A percentile compares a stretch with the other conserved stretches of the same genome.
Evolutionary conservation across 2,113 vertebrate genomes (phyloP).

Genomic region (Microtus pennsylvanicus): DNA sequence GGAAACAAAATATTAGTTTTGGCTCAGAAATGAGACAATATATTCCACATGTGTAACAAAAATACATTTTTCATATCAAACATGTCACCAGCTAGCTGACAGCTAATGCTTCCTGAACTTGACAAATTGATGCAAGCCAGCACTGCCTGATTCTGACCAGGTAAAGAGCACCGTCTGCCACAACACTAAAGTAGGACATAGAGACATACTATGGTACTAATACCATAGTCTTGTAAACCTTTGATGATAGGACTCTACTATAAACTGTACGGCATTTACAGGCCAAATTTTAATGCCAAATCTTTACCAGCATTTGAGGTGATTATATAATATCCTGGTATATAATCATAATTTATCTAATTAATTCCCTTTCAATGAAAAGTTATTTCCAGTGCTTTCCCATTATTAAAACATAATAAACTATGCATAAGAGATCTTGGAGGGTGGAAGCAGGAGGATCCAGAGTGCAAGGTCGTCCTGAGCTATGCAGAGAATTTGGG

Average conservation of each 20-base stretch:
- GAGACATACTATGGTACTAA: constrained; percentile 44
- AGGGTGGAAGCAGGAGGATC: not conserved
- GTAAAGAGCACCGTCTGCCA: constrained; percentile 73
- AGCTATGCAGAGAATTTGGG: not conserved
- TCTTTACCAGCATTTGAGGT: constrained; percentile 53
- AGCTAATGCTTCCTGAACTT: constrained; percentile 80
- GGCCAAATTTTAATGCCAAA: constrained; percentile 49
- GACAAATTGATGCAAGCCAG: constrained; percentile 78
- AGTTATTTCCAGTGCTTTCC: constrained; percentile 26
- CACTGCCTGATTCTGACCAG: constrained; percentile 82
- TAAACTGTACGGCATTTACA: constrained; percentile 52
- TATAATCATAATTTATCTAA: constrained; percentile 52
- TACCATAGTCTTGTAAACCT: not conserved
- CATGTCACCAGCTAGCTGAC: constrained; percentile 82
- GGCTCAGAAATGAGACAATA: constrained; percentile 86
- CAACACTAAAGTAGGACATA: constrained; percentile 54
- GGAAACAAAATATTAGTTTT: constrained; percentile 91
- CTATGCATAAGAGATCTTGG: not conserved
- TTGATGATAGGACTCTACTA: not conserved
- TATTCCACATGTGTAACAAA: constrained; percentile 83
- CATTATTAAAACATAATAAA: constrained; percentile 39
- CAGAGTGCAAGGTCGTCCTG: not conserved
- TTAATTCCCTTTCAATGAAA: constrained; percentile 34
- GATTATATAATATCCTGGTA: constrained; percentile 26
- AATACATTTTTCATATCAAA: constrained; percentile 82